Evolutionary conservation across 2,797 vertebrate genomes (phyloP).

Genomic region (Enoplosus armatus): DNA sequence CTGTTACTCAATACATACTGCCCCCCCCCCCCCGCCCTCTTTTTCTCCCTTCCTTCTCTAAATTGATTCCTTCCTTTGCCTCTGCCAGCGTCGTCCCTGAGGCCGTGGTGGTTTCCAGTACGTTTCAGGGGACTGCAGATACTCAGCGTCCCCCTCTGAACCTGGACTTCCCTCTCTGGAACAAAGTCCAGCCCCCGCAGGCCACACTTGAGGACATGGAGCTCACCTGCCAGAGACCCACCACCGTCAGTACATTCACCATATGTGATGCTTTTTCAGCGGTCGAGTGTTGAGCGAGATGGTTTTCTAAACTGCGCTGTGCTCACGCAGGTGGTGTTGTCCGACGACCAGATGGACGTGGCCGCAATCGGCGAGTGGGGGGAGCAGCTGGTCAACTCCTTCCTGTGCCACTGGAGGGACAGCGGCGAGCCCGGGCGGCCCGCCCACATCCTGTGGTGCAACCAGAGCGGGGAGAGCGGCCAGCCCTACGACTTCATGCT

Average conservation of each 20-base stretch:
- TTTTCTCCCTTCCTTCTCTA: fast-evolving
- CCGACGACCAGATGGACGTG: slow-evolving; percentile 66
- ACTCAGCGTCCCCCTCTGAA: slow-evolving; percentile 71
- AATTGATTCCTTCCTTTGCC: background rate
- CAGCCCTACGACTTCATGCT: slow-evolving; percentile 86
- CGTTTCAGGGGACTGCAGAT: slow-evolving; percentile 78
- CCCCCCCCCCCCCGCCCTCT: background rate
- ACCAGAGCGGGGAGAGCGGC: slow-evolving; percentile 82
- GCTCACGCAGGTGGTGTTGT: slow-evolving; percentile 70
- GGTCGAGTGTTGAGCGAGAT: fast-evolving
- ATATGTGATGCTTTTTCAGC: background rate
- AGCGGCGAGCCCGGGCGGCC: slow-evolving; percentile 60
- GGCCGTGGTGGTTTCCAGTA: slow-evolving; percentile 60
- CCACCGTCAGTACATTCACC: slow-evolving; percentile 65
- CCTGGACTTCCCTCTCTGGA: slow-evolving; percentile 80
- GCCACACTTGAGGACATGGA: slow-evolving; percentile 82
- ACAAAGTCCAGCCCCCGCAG: slow-evolving; percentile 52
- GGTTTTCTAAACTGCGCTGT: background rate
- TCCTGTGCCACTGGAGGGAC: slow-evolving; percentile 84
- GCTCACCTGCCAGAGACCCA: slow-evolving; percentile 77
- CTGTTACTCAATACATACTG: background rate
- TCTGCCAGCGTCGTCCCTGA: slow-evolving; percentile 54
- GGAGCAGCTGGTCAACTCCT: slow-evolving; percentile 85
- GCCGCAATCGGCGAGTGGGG: slow-evolving; percentile 83
- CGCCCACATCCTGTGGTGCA: slow-evolving; percentile 80